These are phyloP conservation scores for Poeciliopsis presidionis DNA, from an alignment of 2,797 vertebrate species.

Conservation along the genomic window DNA sequence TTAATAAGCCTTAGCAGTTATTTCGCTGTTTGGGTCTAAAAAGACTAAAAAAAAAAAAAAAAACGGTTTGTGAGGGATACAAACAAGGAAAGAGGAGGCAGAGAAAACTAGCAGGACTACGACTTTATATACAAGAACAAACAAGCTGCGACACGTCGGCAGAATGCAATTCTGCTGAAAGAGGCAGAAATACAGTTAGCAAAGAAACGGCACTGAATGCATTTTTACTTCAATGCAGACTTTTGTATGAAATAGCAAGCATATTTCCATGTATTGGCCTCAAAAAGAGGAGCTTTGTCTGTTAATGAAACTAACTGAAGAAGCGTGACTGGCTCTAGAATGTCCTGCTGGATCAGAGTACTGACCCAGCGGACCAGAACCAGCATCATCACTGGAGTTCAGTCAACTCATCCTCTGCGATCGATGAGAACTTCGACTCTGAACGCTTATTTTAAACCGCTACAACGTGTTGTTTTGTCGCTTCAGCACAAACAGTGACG, in stretches of 20 bases:
- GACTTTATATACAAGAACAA: conserved; percentile 74
- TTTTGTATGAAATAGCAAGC: background rate
- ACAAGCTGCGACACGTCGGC: conserved; percentile 73
- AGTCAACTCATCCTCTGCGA: background rate
- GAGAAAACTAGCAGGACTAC: conserved; percentile 70
- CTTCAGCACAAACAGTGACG: background rate
- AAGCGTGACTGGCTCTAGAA: background rate
- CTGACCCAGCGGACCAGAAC: background rate
- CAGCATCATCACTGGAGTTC: background rate
- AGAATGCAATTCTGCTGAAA: conserved; percentile 77
- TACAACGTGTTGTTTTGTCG: background rate
- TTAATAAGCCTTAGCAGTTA: background rate
- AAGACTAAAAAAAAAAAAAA: conserved; percentile 88
- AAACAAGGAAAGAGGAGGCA: conserved; percentile 72
- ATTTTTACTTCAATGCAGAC: conserved; percentile 91
- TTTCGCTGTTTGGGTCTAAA: conserved; percentile 24
- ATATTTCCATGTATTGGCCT: background rate
- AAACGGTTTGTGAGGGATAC: conserved; percentile 68
- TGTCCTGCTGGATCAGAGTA: background rate
- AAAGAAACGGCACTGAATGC: conserved; percentile 92
- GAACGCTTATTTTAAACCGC: background rate
- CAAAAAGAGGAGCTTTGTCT: background rate
- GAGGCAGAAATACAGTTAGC: conserved; percentile 78
- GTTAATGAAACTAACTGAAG: background rate
- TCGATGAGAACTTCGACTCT: background rate